Percentiles rank a stretch among this genome's conserved stretches.
These are phyloP conservation scores for Psix sp. DNA, from an alignment of 1,140 invertebrate genomes.

Conservation along the genomic window DNA sequence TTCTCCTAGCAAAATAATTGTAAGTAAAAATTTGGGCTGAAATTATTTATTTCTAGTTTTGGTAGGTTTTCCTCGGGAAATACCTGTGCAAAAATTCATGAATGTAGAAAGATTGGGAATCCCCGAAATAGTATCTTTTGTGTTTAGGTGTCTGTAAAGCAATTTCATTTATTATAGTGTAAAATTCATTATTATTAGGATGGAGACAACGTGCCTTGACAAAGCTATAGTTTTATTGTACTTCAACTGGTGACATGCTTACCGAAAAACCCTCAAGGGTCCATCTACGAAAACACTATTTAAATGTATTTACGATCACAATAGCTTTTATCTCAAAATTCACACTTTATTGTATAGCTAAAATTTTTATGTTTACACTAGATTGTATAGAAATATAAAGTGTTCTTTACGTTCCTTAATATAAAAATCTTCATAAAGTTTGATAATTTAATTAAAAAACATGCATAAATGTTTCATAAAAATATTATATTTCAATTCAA, in stretches of 20 bases:
- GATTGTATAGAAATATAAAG: background rate
- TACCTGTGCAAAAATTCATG: constrained; percentile 11
- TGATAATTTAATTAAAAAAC: no score
- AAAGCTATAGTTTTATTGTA: constrained; percentile 27
- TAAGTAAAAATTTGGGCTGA: no score
- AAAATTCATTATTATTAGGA: constrained; percentile 35
- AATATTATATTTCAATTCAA: no score
- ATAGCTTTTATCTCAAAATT: constrained; percentile 32
- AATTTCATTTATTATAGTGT: constrained; percentile 39
- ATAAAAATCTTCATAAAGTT: no score
- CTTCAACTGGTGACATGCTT: constrained; percentile 22
- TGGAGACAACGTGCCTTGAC: constrained; percentile 33
- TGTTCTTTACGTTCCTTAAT: no score
- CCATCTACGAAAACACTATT: constrained; percentile 21
- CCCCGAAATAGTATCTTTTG: constrained; percentile 16
- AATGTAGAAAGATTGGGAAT: constrained; percentile 20
- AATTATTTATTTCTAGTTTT: constrained; percentile 3
- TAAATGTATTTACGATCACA: constrained; percentile 28
- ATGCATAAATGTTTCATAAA: no score
- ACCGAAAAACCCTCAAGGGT: constrained; percentile 31
- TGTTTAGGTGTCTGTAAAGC: constrained; percentile 24
- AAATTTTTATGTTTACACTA: background rate
- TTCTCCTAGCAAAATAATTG: no score
- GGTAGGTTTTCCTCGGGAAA: background rate
- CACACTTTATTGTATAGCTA: constrained; percentile 32